Evolutionary conservation across 1,140 invertebrate species (phyloP).

Genomic region (Caerostris darwini): DNA sequence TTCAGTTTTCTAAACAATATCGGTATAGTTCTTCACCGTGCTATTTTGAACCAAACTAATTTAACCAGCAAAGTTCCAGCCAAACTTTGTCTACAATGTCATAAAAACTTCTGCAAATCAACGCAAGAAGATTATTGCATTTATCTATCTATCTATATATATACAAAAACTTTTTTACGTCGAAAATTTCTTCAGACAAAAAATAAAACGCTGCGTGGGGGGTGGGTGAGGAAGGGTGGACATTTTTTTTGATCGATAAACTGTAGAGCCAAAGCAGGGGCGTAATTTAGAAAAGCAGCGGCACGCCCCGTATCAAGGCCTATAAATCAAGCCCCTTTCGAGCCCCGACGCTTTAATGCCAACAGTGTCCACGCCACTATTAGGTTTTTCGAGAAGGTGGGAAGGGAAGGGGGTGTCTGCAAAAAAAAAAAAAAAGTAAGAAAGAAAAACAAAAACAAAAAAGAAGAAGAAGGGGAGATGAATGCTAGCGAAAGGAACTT

Average conservation of each 20-base stretch:
- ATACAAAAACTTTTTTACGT: conserved; percentile 18
- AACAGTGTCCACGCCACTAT: conserved; percentile 33
- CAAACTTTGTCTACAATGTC: not conserved
- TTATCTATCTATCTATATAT: too few relatives aligned
- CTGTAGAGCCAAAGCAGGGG: conserved; percentile 30
- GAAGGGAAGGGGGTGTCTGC: not conserved
- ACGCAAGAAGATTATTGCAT: too few relatives aligned
- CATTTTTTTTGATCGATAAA: conserved; percentile 36
- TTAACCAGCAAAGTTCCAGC: not conserved
- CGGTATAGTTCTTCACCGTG: not conserved
- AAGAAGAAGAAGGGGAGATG: not conserved
- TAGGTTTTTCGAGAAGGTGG: not conserved
- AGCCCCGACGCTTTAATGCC: conserved; percentile 28
- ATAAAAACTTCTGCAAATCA: too few relatives aligned
- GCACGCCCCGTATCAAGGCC: conserved; percentile 28
- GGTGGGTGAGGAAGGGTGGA: not conserved
- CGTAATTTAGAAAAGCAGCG: conserved; percentile 15
- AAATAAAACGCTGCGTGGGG: not conserved
- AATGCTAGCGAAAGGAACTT: conserved; percentile 26
- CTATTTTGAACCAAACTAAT: not conserved
- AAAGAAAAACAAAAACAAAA: too few relatives aligned
- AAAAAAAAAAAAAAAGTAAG: not conserved
- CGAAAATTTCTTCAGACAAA: conserved; percentile 9
- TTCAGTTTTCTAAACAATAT: too few relatives aligned
- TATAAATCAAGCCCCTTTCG: conserved; percentile 21